Conservation (phyloP, 2,797 vertebrate genomes). For the Enteromius thamalakanensis region DNA sequence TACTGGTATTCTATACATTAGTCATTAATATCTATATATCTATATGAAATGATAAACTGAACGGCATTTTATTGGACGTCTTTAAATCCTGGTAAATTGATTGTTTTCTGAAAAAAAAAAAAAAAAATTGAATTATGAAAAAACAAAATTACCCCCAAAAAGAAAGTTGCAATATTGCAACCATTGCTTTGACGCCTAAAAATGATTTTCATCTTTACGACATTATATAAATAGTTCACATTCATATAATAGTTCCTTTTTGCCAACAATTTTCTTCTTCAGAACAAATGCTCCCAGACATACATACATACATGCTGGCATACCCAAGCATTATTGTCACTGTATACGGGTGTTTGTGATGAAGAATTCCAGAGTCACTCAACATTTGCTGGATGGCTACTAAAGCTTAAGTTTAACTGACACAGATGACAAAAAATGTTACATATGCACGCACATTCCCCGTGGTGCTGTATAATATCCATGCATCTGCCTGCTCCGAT, state of each 20-base stretch:
- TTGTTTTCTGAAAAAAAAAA: neutral
- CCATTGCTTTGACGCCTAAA: neutral
- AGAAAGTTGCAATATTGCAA: neutral
- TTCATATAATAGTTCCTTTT: too few relatives aligned
- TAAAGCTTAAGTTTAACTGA: constrained; percentile 52
- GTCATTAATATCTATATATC: neutral
- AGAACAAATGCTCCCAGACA: constrained; percentile 7
- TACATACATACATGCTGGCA: neutral
- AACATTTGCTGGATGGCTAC: constrained; percentile 43
- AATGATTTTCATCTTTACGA: neutral
- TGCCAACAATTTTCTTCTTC: neutral
- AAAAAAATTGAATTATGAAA: neutral
- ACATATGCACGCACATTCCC: constrained; percentile 18
- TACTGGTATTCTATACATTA: neutral
- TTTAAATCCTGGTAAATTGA: neutral
- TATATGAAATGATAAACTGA: neutral
- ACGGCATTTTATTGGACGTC: neutral
- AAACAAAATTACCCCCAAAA: neutral
- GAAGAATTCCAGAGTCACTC: constrained; percentile 6
- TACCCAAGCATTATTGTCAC: constrained; percentile 16
- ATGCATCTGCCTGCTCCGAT: constrained; percentile 48
- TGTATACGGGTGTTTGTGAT: neutral
- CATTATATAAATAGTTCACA: neutral
- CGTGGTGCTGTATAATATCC: constrained; percentile 45
- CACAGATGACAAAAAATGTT: constrained; percentile 39